Evolutionary conservation across 2,888 invertebrate genomes (phyloP), one percentile per base, ranked within the genome.

Genomic region (Odontomyia ornata): DNA sequence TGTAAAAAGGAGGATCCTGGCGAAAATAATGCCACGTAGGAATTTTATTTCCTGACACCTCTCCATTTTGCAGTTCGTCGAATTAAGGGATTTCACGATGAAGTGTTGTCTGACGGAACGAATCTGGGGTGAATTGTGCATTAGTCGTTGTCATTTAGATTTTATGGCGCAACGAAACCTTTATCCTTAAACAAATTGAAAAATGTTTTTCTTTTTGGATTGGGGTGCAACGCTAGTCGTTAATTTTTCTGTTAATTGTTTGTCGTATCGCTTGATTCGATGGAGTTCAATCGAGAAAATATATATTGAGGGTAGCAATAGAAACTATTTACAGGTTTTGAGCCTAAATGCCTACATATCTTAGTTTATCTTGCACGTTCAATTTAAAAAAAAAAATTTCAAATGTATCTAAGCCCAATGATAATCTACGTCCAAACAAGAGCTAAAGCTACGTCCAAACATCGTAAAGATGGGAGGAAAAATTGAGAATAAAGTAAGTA

Each of bases 21-120:
- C 52, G 13, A 56, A 73, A 73, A 73, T 73, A 73, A 73, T 57
- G 57, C 73, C 57, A 73, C 73, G 57, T 73, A 3, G 73, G 73
- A 73, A 73, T 73, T 69, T 73, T 57, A 73, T 73, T 73, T 36
- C 60, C 60, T 36, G 73, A 57, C 73, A 73, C 60, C 73, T 73
- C 73, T 73, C 73, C 73, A 73, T 73, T 73, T 57, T 60, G 60
- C 36, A 73, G 57, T 36, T 23, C 73, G 36, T 57, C 73, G 73
- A 73, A 73, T 57, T 73, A 73, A 73, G 73, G 73, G 57, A 73
- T 73, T 73, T 57, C 36, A 57, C 36, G 73, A 7, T 43, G 23
- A 57, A 47, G 52, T 5, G 18, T 64, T 47, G 71, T 30, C n/a
- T 9, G 25, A 67, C 7, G 46, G 64, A 28, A 30, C 30, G n/a